Base-by-base conservation (phyloP, 2,888 invertebrate species). In the Oscheius onirici region DNA sequence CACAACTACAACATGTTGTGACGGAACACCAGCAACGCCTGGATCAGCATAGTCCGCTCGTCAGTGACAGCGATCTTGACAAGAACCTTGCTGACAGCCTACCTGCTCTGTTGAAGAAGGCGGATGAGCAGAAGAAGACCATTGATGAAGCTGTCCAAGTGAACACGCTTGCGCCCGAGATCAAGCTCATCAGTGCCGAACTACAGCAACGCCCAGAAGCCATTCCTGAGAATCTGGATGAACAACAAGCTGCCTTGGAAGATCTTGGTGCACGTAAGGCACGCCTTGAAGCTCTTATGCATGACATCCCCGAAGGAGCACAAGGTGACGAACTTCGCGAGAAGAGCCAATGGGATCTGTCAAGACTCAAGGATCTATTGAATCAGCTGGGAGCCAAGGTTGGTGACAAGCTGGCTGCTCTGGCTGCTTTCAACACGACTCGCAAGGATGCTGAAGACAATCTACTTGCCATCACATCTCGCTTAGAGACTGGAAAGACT, bases 401-500 rank as follows among this genome's bases (percentile, higher is more conserved):
- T 66, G 80, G 78, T 28, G 78, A 80, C 71, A 78, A 78, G 52
- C 60, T 78, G 28, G 78, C 78, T 46, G 78, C 80, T 61, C 76
- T 78, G 61, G 80, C 78, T 43, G 73, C 78, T 17, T 78, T 78
- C 75, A 77, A 74, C 28, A 75, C 78, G 8, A 73, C 76, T 63
- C 75, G 79, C 55, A 78, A 77, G 66, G 75, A 77, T 22, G 75
- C 76, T 49, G 80, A 79, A 70, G 75, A 75, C 24, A 57, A 75
- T 49, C 75, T 77, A 24, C 69, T 77, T 63, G 74, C 72, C 40
- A 73, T 77, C 57, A 74, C 77, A 28, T 57, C 69, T 44, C 40
- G 67, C 40, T 26, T 43, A 13, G 67, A 67, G 55, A 52, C 26
- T 17, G 43, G 20, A 15, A 44, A 54, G 24, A 55, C 67, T 15